Evolutionary conservation across 2,797 vertebrate species (phyloP), one percentile per base, ranked within the genome.

Genomic region (Acanthornis magna): DNA sequence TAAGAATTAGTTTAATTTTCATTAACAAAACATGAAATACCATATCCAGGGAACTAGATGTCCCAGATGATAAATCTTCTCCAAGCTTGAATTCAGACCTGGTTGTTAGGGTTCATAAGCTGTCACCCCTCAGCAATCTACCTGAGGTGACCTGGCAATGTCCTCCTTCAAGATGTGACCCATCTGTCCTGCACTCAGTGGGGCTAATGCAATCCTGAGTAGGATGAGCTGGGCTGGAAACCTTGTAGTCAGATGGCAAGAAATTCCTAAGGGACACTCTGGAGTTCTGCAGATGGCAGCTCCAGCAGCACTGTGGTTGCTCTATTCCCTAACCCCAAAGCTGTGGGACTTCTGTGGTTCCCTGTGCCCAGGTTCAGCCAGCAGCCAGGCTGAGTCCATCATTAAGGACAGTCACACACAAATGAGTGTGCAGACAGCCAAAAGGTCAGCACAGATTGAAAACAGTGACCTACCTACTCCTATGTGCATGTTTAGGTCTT

Each of bases 361-460:
- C 40, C 38, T 15, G 29, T 38, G 34, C 6, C 21, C 40, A 26
- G 61, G 11, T 53, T 70, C 32, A 66, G 62, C 4, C 15, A 48
- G 19, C 16, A 71, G 23, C 67, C 51, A 63, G 50, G n/a, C 11
- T 60, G 18, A 45, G 26, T 11, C 17, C 11, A 2, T 10, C 14
- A 1, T 40, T 50, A 4, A 7, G 11, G 11, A 5, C 2, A 9
- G 15, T 1, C 13, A 11, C 5, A 4, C 18, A 45, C n/a, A n/a
- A 1, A 34, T 10, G 47, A 11, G 19, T 3, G 6, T 7, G 3
- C 32, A 58, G 38, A 51, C 6, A 55, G 45, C 6, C 43, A 54
- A 8, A 2, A 11, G 26, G 8, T 36, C 42, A 73, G 50, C 42
- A 53, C 14, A 40, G 42, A 13, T 1, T 51, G 68, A 57, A 40